Percentiles rank a stretch among this genome's conserved stretches.
These are phyloP conservation scores for Allygus modestus DNA, from an alignment of 2,888 invertebrate species.

Conservation along the genomic window DNA sequence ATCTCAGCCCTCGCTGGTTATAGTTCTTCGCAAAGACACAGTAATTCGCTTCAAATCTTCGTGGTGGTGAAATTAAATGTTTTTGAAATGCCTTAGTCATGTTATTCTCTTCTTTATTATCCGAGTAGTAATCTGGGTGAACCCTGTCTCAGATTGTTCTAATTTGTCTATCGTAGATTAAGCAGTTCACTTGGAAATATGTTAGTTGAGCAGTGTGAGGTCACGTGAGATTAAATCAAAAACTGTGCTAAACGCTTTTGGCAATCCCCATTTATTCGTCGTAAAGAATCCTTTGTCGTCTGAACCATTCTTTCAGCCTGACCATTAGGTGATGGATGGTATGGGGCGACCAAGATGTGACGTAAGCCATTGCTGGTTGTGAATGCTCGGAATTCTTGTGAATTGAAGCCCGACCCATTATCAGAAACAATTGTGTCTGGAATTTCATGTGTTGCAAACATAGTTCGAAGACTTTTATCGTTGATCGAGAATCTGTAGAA, in stretches of 20 bases:
- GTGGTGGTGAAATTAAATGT: no score
- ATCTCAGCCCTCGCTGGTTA: no score
- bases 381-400: conserved; percentile 48
- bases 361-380: conserved; percentile 20
- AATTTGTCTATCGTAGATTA: no score
- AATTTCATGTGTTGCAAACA: conserved; percentile 60
- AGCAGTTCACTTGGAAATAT: background rate
- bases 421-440: conserved; percentile 53
- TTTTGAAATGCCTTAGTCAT: no score
- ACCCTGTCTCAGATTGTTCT: no score
- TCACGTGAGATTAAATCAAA: background rate
- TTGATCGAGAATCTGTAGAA: conserved; percentile 4
- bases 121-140: no score
- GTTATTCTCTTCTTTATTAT: no score
- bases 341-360: conserved; percentile 3
- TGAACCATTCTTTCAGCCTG: conserved; percentile 50
- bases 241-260: background rate
- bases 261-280: background rate
- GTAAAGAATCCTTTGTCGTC: background rate
- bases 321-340: conserved; percentile 31
- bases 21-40: no score
- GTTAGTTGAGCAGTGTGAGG: background rate
- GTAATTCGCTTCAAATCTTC: no score
- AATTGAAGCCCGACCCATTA: conserved; percentile 49
- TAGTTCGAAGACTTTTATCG: conserved; percentile 47